Evolutionary conservation across 2,888 invertebrate genomes (phyloP).

Genomic region (Lasioglossum oenotherae): DNA sequence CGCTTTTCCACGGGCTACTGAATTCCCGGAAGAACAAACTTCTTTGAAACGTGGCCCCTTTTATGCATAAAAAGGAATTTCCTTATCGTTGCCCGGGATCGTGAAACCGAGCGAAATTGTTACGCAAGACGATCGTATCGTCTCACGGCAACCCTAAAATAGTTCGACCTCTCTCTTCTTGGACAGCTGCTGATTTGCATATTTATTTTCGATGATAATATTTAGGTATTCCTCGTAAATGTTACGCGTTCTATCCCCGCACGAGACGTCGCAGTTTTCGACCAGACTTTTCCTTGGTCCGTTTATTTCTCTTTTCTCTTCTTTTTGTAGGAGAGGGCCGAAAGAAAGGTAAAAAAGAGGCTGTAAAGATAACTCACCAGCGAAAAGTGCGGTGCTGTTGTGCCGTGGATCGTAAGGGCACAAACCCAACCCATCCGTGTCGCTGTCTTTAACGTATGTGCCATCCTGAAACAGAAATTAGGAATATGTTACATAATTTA

Average conservation of each 20-base stretch:
- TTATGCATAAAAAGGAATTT: constrained; percentile 54
- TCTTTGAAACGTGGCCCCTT: constrained; percentile 38
- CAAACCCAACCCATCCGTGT: constrained; percentile 93
- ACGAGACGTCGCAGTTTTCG: not conserved
- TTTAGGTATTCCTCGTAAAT: constrained; percentile 18
- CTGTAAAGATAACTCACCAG: constrained; percentile 85
- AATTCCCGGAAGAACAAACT: constrained; percentile 48
- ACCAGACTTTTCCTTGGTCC: not conserved
- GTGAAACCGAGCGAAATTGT: constrained; percentile 49
- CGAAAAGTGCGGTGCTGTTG: constrained; percentile 96
- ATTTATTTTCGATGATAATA: constrained; percentile 51
- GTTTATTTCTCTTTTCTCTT: not conserved
- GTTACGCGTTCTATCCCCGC: not conserved
- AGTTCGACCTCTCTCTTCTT: constrained; percentile 35
- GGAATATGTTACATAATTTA: constrained; percentile 6
- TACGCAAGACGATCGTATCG: constrained; percentile 54
- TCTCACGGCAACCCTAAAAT: constrained; percentile 54
- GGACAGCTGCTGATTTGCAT: constrained; percentile 47
- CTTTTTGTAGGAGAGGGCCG: not conserved
- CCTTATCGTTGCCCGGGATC: constrained; percentile 46
- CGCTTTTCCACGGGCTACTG: constrained; percentile 36
- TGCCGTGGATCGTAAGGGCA: constrained; percentile 98
- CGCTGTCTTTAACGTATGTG: constrained; percentile 85
- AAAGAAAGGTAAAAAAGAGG: not conserved
- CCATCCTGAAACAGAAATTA: constrained; percentile 84